Evolutionary conservation across 2,888 invertebrate genomes (phyloP).

Genomic region (Caenorhabditis japonica): DNA sequence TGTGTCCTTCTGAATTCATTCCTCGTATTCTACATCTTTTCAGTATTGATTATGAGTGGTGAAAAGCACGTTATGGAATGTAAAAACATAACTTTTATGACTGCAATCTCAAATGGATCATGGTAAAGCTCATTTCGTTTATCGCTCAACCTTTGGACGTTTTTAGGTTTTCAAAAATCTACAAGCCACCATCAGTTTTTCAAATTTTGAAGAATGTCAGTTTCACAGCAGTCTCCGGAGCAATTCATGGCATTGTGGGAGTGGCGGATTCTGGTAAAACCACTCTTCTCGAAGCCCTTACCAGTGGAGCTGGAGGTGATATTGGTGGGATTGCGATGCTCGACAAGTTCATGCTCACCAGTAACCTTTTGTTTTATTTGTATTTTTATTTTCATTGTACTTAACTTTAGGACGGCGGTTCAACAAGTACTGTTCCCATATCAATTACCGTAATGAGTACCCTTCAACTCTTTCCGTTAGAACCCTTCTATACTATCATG

Average conservation of each 20-base stretch:
- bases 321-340: slow-evolving; percentile 90
- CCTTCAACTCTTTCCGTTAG: slow-evolving; percentile 58
- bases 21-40: background rate
- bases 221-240: slow-evolving; percentile 90
- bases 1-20: no score
- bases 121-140: slow-evolving; percentile 21
- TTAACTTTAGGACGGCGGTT: slow-evolving; percentile 61
- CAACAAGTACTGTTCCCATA: slow-evolving; percentile 63
- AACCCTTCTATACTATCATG: slow-evolving; percentile 61
- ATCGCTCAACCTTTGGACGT: background rate
- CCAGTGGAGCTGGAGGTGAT: slow-evolving; percentile 83
- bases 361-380: slow-evolving; percentile 81
- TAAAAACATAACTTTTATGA: slow-evolving; percentile 68
- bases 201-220: slow-evolving; percentile 91
- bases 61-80: slow-evolving; percentile 64
- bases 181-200: slow-evolving; percentile 73
- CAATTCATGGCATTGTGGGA: slow-evolving; percentile 91
- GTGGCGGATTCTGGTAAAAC: slow-evolving; percentile 96
- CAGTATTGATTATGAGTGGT: background rate
- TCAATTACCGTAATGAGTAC: slow-evolving; percentile 54
- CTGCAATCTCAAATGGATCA: slow-evolving; percentile 51
- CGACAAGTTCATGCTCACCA: slow-evolving; percentile 87
- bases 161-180: slow-evolving; percentile 65
- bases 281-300: slow-evolving; percentile 91
- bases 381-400: slow-evolving; percentile 77